Conservation (phyloP, 2,797 vertebrate genomes). For the Takifugu rubripes region DNA sequence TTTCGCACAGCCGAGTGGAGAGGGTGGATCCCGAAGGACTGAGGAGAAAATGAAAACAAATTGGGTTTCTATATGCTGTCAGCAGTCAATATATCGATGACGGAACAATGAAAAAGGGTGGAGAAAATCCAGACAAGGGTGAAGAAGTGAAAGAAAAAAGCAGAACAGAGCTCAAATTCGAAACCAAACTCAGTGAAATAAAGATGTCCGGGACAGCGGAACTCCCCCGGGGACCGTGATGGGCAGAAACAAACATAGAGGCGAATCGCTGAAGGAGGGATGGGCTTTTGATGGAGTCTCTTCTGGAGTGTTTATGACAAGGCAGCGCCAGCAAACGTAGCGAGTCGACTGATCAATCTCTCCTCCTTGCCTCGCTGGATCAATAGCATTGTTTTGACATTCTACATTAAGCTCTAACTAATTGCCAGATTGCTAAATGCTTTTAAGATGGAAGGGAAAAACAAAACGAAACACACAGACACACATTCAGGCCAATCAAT, state of each 20-base stretch:
- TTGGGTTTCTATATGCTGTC: not conserved
- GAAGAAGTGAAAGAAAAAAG: constrained; percentile 15
- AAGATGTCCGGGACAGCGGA: constrained; percentile 29
- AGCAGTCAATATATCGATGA: not conserved
- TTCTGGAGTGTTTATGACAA: constrained; percentile 74
- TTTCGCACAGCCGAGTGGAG: not conserved
- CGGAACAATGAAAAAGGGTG: constrained; percentile 11
- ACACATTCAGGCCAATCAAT: constrained; percentile 80
- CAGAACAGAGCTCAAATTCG: constrained; percentile 6
- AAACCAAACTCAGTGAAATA: constrained; percentile 36
- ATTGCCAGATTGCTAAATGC: constrained; percentile 88
- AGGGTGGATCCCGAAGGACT: not conserved
- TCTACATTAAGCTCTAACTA: constrained; percentile 94
- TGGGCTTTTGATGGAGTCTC: constrained; percentile 72
- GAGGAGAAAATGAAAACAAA: constrained; percentile 6
- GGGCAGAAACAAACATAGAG: constrained; percentile 26
- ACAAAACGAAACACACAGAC: not conserved
- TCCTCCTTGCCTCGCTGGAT: constrained; percentile 72
- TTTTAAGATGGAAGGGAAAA: constrained; percentile 82
- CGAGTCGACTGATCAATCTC: constrained; percentile 85
- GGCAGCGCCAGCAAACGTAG: constrained; percentile 76
- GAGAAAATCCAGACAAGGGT: constrained; percentile 10
- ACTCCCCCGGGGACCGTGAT: constrained; percentile 44
- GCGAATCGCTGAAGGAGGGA: constrained; percentile 43
- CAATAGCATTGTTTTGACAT: constrained; percentile 88